These are phyloP conservation scores for Anorthoa munda DNA, from an alignment of 2,888 invertebrate species.

Conservation along the genomic window DNA sequence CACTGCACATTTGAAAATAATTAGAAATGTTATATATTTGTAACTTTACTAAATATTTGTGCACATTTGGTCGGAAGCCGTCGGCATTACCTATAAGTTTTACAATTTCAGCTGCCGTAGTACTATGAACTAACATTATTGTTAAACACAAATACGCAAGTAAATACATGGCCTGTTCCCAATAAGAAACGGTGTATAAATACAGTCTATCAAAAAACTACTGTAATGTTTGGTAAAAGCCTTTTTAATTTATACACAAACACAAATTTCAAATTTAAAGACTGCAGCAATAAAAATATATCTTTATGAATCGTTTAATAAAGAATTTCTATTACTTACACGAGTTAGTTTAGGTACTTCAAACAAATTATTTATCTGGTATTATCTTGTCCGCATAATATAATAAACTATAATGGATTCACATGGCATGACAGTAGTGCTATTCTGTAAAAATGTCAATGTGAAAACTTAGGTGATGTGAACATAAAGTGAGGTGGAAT, in stretches of 20 bases:
- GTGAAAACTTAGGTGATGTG: no score
- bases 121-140: conserved; percentile 5
- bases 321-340: neutral
- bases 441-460: neutral
- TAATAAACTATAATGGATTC: neutral
- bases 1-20: neutral
- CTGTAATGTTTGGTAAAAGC: neutral
- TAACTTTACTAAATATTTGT: conserved; percentile 22
- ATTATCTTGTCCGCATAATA: conserved; percentile 1
- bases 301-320: neutral
- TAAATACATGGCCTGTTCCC: conserved; percentile 9
- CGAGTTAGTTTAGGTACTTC: neutral
- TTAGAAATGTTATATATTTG: rapidly evolving
- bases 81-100: neutral
- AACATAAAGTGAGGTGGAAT: no score
- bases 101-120: conserved; percentile 3
- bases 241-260: neutral
- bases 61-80: neutral
- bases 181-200: no score
- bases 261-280: neutral
- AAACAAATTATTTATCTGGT: neutral
- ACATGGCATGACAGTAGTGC: neutral
- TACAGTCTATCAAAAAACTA: neutral
- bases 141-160: conserved; percentile 18
- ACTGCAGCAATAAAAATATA: neutral